Conservation (phyloP, 1,140 invertebrate species). For the Dreissena polymorpha region DNA sequence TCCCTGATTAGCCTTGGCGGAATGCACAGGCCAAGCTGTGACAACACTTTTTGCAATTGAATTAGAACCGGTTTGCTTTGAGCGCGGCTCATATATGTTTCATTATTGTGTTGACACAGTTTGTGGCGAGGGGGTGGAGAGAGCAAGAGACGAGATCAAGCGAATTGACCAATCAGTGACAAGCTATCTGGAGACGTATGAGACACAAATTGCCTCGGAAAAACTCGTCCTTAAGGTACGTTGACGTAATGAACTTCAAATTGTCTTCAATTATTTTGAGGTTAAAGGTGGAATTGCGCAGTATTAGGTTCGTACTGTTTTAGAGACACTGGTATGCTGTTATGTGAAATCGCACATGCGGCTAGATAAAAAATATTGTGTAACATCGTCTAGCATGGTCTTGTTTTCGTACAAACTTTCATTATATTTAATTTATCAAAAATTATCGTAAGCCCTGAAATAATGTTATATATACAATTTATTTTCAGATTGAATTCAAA, state of each 20-base stretch:
- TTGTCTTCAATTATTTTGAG: neutral
- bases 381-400: too few relatives aligned
- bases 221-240: constrained; percentile 42
- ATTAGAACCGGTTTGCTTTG: too few relatives aligned
- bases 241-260: neutral
- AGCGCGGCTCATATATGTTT: too few relatives aligned
- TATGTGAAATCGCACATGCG: neutral
- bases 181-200: constrained; percentile 39
- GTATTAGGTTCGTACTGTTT: neutral
- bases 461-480: neutral
- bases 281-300: neutral
- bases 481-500: constrained; percentile 46
- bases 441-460: too few relatives aligned
- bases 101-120: constrained; percentile 17
- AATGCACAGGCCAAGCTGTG: too few relatives aligned
- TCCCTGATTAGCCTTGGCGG: too few relatives aligned
- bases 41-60: too few relatives aligned
- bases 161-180: constrained; percentile 37
- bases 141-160: constrained; percentile 49
- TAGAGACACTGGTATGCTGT: neutral
- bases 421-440: too few relatives aligned
- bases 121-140: constrained; percentile 49
- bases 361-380: neutral
- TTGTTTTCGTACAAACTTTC: too few relatives aligned
- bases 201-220: constrained; percentile 22